phyloP scores from a whole-genome alignment of 2,888 invertebrate species.

The Alcis repandata region DNA sequence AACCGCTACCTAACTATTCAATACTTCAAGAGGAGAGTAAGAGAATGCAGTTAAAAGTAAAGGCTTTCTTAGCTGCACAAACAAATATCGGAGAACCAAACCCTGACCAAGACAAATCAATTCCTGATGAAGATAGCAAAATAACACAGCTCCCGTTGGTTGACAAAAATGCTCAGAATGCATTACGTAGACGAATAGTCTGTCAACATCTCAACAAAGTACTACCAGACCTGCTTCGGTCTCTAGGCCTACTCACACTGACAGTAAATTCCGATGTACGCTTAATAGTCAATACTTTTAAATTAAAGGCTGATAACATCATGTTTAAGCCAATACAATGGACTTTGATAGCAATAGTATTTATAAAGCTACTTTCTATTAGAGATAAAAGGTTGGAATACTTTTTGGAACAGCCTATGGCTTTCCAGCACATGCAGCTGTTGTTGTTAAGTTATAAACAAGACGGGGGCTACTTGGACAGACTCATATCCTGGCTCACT shows the following conservation, averaged over 20 bases:
- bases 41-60: slow-evolving; percentile 88
- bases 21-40: slow-evolving; percentile 88
- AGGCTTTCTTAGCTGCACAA: slow-evolving; percentile 87
- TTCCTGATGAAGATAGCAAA: slow-evolving; percentile 62
- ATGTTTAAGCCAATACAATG: slow-evolving; percentile 91
- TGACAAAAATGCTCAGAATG: slow-evolving; percentile 89
- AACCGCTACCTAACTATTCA: slow-evolving; percentile 88
- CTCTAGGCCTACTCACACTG: slow-evolving; percentile 76
- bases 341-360: slow-evolving; percentile 89
- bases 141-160: slow-evolving; percentile 87
- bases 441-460: slow-evolving; percentile 81
- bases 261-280: slow-evolving; percentile 79
- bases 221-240: slow-evolving; percentile 85
- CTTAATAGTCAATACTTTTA: slow-evolving; percentile 88
- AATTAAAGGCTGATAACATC: slow-evolving; percentile 90
- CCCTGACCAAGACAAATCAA: slow-evolving; percentile 50
- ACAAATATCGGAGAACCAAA: slow-evolving; percentile 72
- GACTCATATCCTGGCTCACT: slow-evolving; percentile 81
- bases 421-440: slow-evolving; percentile 77
- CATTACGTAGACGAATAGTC: slow-evolving; percentile 89
- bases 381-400: slow-evolving; percentile 67
- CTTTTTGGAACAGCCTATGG: slow-evolving; percentile 66
- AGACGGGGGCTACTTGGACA: slow-evolving; percentile 81
- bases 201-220: slow-evolving; percentile 89
- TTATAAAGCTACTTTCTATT: slow-evolving; percentile 88